Percentiles rank a stretch among this genome's conserved stretches.
These are phyloP conservation scores for Microtus oregoni DNA, from an alignment of 2,113 vertebrate species.

Conservation along the genomic window DNA sequence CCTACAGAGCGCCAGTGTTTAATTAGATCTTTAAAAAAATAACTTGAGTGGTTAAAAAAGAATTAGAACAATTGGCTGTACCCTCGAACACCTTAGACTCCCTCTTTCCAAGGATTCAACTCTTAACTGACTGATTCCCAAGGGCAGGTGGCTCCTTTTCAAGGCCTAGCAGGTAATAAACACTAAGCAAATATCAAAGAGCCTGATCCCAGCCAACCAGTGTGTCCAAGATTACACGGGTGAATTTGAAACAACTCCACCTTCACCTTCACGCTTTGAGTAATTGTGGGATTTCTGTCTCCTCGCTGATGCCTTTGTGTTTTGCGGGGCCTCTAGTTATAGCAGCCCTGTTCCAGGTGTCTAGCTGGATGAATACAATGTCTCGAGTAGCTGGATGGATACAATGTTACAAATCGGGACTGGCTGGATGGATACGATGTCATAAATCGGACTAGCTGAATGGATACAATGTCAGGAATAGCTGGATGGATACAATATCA, in stretches of 20 bases:
- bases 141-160: not conserved
- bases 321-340: no score
- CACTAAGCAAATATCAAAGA: not conserved
- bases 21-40: not conserved
- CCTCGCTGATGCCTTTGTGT: no score
- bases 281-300: no score
- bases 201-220: not conserved
- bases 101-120: not conserved
- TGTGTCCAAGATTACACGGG: fast-evolving
- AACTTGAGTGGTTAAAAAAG: not conserved
- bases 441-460: no score
- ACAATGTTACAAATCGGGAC: no score
- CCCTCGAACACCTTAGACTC: not conserved
- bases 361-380: no score
- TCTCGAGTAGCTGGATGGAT: no score
- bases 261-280: no score
- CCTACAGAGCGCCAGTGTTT: not conserved
- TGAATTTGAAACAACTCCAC: not conserved
- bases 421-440: not conserved
- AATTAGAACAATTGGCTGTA: not conserved
- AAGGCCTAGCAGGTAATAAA: not conserved
- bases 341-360: no score
- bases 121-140: not conserved
- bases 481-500: not conserved
- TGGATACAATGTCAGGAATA: no score